Evolutionary conservation across 1,140 invertebrate genomes (phyloP).

Genomic region (Macrobrachium nipponense): DNA sequence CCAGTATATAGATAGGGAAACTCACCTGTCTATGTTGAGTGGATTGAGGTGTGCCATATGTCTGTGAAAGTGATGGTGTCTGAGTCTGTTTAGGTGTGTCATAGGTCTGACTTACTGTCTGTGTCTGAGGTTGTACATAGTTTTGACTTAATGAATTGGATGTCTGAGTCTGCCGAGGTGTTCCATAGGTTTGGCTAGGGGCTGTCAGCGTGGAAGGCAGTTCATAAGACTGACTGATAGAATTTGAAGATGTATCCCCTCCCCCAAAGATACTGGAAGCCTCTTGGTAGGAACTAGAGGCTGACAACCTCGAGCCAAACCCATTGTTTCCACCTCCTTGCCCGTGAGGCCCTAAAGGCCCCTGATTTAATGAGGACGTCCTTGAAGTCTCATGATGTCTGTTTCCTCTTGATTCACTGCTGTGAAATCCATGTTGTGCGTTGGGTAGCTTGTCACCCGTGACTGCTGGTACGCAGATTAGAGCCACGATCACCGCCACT

Average conservation of each 20-base stretch:
- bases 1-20: background rate
- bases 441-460: background rate
- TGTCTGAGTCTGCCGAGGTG: slow-evolving; percentile 5
- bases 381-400: background rate
- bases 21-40: background rate
- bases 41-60: slow-evolving; percentile 2
- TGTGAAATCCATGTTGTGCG: background rate
- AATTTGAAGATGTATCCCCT: background rate
- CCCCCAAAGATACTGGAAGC: background rate
- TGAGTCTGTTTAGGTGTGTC: background rate
- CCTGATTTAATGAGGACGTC: background rate
- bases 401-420: background rate
- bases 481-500: background rate
- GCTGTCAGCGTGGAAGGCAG: background rate
- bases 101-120: slow-evolving; percentile 20
- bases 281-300: background rate
- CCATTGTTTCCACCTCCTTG: background rate
- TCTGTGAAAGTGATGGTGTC: slow-evolving; percentile 6
- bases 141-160: background rate
- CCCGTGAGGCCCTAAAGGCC: background rate
- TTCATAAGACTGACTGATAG: background rate
- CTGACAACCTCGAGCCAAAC: background rate
- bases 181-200: background rate
- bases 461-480: background rate
- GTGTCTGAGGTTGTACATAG: slow-evolving; percentile 8